Evolutionary conservation across 2,797 vertebrate genomes (phyloP).

Genomic region (Acipenser oxyrinchus): DNA sequence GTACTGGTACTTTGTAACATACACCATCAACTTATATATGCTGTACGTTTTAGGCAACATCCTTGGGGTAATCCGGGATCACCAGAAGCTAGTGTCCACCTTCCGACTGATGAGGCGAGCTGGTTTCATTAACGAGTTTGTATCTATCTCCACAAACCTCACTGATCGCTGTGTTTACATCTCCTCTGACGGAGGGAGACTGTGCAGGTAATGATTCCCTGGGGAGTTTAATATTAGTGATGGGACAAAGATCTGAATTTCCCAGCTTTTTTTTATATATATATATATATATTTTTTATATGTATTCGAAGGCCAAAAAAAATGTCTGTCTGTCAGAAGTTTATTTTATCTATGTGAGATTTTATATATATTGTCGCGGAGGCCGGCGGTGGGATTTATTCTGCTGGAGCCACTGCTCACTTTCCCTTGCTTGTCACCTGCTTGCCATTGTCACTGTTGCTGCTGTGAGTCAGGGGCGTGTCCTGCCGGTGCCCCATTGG

Average conservation of each 20-base stretch:
- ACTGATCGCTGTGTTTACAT: slow-evolving; percentile 94
- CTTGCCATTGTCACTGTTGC: too few relatives aligned
- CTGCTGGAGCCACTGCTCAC: too few relatives aligned
- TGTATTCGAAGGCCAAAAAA: not conserved
- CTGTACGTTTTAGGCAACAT: slow-evolving; percentile 75
- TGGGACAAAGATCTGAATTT: not conserved
- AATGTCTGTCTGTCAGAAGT: not conserved
- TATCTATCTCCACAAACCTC: slow-evolving; percentile 94
- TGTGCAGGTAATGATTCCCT: slow-evolving; percentile 75
- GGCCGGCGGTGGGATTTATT: too few relatives aligned
- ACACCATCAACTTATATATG: too few relatives aligned
- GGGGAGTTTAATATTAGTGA: not conserved
- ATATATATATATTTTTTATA: too few relatives aligned
- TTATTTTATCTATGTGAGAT: too few relatives aligned
- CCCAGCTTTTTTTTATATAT: too few relatives aligned
- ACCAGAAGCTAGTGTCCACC: slow-evolving; percentile 82
- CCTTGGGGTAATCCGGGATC: slow-evolving; percentile 88
- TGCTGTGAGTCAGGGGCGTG: too few relatives aligned
- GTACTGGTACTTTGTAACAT: too few relatives aligned
- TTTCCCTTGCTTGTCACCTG: too few relatives aligned
- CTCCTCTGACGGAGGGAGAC: slow-evolving; percentile 89
- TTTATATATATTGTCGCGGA: too few relatives aligned
- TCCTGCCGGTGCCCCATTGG: too few relatives aligned
- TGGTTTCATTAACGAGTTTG: slow-evolving; percentile 94
- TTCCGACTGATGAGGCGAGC: slow-evolving; percentile 95